Conservation (phyloP, 2,113 vertebrate species). For the Spermophilus dauricus region DNA sequence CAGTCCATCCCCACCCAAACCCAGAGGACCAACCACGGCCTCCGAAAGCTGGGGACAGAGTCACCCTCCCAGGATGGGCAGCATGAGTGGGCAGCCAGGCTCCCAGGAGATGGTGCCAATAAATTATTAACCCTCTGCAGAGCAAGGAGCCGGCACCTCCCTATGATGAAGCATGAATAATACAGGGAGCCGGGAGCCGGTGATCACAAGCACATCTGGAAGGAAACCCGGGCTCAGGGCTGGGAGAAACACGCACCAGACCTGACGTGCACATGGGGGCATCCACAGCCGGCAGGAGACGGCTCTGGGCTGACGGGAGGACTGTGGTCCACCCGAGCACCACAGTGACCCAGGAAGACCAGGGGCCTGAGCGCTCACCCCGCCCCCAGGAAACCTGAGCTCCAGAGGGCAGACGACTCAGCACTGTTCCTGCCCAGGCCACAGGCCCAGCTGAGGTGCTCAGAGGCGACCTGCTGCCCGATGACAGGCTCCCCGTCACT, state of each 20-base stretch:
- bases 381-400: fast-evolving
- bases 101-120: neutral
- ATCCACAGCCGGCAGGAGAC: no score
- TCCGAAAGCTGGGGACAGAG: neutral
- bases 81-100: neutral
- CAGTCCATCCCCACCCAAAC: fast-evolving
- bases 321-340: no score
- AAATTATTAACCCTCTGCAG: neutral
- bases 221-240: no score
- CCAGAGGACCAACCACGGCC: neutral
- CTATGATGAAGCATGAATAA: neutral
- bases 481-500: fast-evolving
- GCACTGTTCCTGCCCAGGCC: neutral
- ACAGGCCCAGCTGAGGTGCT: fast-evolving
- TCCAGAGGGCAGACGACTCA: neutral
- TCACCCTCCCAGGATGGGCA: neutral
- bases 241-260: neutral
- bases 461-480: fast-evolving
- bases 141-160: neutral
- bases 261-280: fast-evolving
- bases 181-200: neutral
- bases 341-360: neutral
- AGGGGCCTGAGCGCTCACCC: neutral
- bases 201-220: fast-evolving
- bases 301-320: neutral